phyloP scores from a whole-genome alignment of 30 jellyfish, hydroid and myxozoan species.

The Nemopilema nomurai region DNA sequence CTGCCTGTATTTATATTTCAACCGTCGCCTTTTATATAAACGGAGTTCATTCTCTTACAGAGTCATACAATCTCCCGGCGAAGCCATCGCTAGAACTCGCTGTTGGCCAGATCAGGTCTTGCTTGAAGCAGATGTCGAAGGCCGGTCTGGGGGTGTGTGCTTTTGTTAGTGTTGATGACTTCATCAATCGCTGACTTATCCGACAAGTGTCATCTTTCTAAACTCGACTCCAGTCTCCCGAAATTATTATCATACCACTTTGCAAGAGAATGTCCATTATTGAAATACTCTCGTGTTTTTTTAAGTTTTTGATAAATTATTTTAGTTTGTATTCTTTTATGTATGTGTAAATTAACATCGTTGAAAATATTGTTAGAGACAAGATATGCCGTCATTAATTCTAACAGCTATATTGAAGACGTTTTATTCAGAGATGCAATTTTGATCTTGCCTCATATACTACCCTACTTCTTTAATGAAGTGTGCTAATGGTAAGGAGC shows the following conservation, averaged over 20 bases:
- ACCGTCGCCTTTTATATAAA: too few relatives aligned
- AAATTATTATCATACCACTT: too few relatives aligned
- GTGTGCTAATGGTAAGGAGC: too few relatives aligned
- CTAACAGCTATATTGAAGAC: not conserved
- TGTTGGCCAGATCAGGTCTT: constrained; percentile 85
- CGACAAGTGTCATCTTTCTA: not conserved
- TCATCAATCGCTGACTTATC: constrained; percentile 41
- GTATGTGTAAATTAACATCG: too few relatives aligned
- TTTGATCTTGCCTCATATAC: not conserved
- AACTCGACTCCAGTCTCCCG: not conserved
- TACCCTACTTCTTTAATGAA: too few relatives aligned
- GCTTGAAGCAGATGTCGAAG: constrained; percentile 89
- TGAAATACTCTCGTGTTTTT: not conserved
- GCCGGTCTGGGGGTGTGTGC: constrained; percentile 98
- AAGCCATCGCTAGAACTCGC: constrained; percentile 90
- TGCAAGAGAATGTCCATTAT: too few relatives aligned
- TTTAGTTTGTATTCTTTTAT: not conserved
- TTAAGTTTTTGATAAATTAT: too few relatives aligned
- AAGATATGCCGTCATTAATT: not conserved
- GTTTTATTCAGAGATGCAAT: not conserved
- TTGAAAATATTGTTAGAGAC: not conserved
- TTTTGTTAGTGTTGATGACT: constrained; percentile 83
- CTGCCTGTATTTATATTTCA: too few relatives aligned
- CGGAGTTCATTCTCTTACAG: too few relatives aligned
- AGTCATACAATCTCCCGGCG: constrained; percentile 92